A percentile compares a stretch with the other conserved stretches of the same genome.
Conservation (phyloP, 2,888 invertebrate species). For the Lamellibrachia columna region DNA sequence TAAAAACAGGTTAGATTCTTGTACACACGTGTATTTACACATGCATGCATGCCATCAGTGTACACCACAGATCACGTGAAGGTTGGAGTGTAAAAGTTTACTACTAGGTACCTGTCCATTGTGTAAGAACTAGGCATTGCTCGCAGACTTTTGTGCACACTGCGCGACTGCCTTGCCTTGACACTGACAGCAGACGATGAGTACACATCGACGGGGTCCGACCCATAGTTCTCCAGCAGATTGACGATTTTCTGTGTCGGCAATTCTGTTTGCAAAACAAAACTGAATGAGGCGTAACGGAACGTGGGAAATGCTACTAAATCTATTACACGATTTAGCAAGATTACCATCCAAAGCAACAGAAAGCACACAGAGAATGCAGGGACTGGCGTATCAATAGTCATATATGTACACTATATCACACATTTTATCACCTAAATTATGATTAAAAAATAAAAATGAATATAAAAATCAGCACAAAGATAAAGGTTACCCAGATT, state of each 20-base stretch:
- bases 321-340: background rate
- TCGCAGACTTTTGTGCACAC: background rate
- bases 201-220: background rate
- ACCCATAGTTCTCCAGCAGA: background rate
- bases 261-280: background rate
- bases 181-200: background rate
- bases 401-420: no score
- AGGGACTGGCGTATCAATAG: background rate
- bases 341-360: background rate
- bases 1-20: no score
- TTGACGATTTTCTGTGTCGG: background rate
- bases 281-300: no score
- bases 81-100: background rate
- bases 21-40: no score
- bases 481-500: background rate
- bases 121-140: background rate
- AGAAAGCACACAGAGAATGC: background rate
- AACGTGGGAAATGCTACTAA: no score
- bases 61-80: background rate
- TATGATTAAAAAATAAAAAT: background rate
- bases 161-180: background rate
- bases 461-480: background rate
- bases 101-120: background rate
- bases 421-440: background rate
- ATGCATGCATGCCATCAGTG: no score